Percentiles rank a stretch among this genome's conserved stretches.
Evolutionary conservation across 2,797 vertebrate species (phyloP).

Genomic region (Margarornis squamiger): DNA sequence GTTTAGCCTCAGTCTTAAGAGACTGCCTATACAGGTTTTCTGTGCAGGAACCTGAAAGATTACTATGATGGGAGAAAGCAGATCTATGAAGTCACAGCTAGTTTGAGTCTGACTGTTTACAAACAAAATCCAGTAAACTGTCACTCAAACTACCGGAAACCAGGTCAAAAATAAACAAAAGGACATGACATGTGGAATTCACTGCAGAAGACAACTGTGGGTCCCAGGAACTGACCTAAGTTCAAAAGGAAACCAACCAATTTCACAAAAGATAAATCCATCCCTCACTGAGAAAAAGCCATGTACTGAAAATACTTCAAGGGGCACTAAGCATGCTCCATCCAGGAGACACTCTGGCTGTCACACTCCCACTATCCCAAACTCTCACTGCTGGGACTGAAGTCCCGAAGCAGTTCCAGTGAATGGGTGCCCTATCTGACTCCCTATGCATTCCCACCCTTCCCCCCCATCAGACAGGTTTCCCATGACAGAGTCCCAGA

Average conservation of each 20-base stretch:
- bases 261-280: background rate
- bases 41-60: background rate
- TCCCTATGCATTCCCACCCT: background rate
- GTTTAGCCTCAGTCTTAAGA: background rate
- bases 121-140: background rate
- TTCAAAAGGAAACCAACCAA: background rate
- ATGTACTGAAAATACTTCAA: background rate
- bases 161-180: background rate
- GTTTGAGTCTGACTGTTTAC: background rate
- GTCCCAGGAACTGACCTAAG: background rate
- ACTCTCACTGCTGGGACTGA: background rate
- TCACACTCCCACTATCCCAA: background rate
- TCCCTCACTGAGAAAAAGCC: background rate
- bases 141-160: background rate
- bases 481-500: background rate
- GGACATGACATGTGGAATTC: background rate
- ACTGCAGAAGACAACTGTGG: background rate
- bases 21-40: background rate
- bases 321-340: background rate
- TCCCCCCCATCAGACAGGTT: background rate
- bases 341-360: background rate
- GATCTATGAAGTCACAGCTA: background rate
- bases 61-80: background rate
- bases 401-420: too few species aligned
- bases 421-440: background rate